A percentile compares a stretch with the other conserved stretches of the same genome.
Conservation (phyloP, 2,113 vertebrate species). For the Pogonocichla stellata region DNA sequence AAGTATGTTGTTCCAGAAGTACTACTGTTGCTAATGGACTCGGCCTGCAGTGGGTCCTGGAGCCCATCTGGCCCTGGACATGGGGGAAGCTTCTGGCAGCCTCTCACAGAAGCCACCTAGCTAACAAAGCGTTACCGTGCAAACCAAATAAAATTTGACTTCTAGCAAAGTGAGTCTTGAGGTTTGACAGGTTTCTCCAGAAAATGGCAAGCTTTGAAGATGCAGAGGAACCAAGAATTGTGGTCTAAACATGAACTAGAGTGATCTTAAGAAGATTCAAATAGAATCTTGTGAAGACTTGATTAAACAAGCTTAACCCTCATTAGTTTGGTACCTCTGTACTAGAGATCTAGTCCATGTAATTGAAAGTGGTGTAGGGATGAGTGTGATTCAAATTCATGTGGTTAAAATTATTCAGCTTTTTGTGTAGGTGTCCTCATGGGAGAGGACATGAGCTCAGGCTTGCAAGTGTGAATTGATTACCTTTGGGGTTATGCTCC, state of each 20-base stretch:
- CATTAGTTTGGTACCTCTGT: not conserved
- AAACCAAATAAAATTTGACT: not conserved
- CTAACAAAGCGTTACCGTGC: not conserved
- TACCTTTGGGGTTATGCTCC: not conserved
- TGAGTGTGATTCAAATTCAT: not conserved
- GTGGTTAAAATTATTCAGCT: not conserved
- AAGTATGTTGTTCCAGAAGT: not conserved
- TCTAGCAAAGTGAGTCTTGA: not conserved
- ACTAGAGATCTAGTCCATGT: not conserved
- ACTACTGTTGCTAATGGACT: not conserved
- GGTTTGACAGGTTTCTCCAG: not conserved
- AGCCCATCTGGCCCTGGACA: not conserved
- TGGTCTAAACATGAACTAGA: not conserved
- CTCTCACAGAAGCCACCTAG: not conserved
- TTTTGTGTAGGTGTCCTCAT: not conserved
- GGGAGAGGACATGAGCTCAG: not conserved
- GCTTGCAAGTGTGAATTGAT: not conserved
- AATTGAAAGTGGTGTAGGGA: not conserved
- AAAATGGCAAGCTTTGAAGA: constrained; percentile 22
- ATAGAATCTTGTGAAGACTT: not conserved
- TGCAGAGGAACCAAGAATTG: not conserved
- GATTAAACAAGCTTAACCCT: not conserved
- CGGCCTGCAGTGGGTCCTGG: not conserved
- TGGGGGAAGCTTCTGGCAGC: not conserved
- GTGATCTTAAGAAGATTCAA: not conserved